A percentile compares a stretch with the other conserved stretches of the same genome.
phyloP scores from a whole-genome alignment of 2,888 invertebrate species.

The Cerastis rubricosa region DNA sequence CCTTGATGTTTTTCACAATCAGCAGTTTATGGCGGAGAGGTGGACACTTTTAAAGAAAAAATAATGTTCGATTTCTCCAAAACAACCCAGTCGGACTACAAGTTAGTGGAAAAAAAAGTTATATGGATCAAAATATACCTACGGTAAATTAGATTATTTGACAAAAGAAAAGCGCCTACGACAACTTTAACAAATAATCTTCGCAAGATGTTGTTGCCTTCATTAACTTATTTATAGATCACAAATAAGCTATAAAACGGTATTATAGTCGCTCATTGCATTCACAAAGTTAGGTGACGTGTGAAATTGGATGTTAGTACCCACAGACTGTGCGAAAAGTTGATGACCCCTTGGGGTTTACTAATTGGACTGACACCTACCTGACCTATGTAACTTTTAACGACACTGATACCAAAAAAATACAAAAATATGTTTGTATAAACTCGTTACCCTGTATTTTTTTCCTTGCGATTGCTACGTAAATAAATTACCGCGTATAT shows the following conservation, averaged over 20 bases:
- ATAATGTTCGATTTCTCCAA: neutral
- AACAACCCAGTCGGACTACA: neutral
- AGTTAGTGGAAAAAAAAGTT: neutral
- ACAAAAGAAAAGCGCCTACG: too few species aligned
- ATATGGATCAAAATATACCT: too few species aligned
- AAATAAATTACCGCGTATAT: neutral
- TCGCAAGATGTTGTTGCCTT: neutral
- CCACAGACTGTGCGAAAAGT: slow-evolving; percentile 4
- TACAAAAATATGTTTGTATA: neutral
- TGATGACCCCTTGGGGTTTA: neutral
- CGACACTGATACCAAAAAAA: slow-evolving; percentile 21
- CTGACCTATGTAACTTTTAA: slow-evolving; percentile 23
- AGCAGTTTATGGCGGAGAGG: neutral
- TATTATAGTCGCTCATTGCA: neutral
- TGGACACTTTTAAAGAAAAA: neutral
- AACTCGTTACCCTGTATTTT: slow-evolving; percentile 4
- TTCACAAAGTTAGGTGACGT: slow-evolving; percentile 13
- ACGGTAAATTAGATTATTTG: neutral
- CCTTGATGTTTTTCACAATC: neutral
- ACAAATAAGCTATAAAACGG: neutral
- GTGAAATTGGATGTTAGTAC: neutral
- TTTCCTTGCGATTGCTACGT: neutral
- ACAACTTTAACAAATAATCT: neutral
- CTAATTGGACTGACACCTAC: slow-evolving; percentile 35
- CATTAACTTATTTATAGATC: neutral